Evolutionary conservation across 2,113 vertebrate species (phyloP).

Genomic region (Oriolus oriolus): DNA sequence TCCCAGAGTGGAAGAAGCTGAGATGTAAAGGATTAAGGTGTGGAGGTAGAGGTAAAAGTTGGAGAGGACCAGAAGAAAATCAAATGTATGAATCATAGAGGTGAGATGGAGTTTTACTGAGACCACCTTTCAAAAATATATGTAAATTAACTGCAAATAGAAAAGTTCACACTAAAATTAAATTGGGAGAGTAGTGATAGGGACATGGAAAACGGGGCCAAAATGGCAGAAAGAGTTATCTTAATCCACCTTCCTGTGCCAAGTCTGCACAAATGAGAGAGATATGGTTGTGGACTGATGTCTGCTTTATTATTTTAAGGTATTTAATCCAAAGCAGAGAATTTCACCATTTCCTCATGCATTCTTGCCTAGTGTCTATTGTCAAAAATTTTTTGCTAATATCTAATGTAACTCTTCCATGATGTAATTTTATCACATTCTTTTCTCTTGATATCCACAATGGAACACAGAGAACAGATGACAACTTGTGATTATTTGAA

Average conservation of each 20-base stretch:
- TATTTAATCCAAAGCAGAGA: not conserved
- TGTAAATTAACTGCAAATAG: not conserved
- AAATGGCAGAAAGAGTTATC: not conserved
- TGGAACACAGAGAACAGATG: not conserved
- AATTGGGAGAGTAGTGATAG: not conserved
- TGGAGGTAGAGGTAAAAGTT: not conserved
- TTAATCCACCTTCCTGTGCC: not conserved
- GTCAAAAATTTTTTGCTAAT: not conserved
- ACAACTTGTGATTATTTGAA: not conserved
- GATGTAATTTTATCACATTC: not conserved
- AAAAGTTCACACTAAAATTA: not conserved
- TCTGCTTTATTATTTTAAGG: not conserved
- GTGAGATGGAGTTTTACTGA: not conserved
- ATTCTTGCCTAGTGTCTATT: not conserved
- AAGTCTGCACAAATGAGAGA: not conserved
- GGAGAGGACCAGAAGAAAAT: not conserved
- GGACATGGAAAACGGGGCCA: not conserved
- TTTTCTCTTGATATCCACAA: not conserved
- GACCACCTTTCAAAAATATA: not conserved
- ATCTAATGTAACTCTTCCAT: not conserved
- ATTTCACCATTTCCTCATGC: not conserved
- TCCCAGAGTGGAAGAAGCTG: not conserved
- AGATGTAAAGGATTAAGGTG: not conserved
- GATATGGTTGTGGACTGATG: not conserved
- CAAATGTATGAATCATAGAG: not conserved